Evolutionary conservation across 2,888 invertebrate species (phyloP), one percentile per base, ranked within the genome.

Genomic region (Sphaerophoria taeniata): DNA sequence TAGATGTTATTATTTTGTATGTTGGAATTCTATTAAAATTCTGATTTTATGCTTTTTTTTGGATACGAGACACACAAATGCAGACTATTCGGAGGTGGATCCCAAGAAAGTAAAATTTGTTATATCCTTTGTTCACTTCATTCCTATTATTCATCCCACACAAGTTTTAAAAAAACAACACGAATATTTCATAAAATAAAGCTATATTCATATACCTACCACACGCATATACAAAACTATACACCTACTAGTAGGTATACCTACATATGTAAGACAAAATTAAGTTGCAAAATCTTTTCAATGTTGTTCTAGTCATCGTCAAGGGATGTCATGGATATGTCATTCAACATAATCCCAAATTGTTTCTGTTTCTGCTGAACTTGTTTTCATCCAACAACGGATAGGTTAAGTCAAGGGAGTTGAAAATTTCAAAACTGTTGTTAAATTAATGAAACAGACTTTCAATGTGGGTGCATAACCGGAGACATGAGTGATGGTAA

Each of bases 321-420:
- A 63, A 14, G 39, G 71, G 14, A 63, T 56, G 55, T 45, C 70
- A 53, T 61, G 45, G 45, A 63, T 47, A 70, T 69, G 63, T 56
- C 61, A 43, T 74, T 61, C 9, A 51, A 55, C 45, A 76, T 55
- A 60, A 60, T 55, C 71, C 47, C 14, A 63, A 63, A 63, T 33
- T 47, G 47, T 49, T 63, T 47, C n/a, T n/a, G n/a, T n/a, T n/a
- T n/a, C 45, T 49, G 12, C 34, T 49, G 5, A 33, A 33, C 61
- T 63, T 63, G 63, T 63, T 63, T 11, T 14, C 45, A 34, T 47
- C 47, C 33, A 1, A 14, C 43, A 14, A 33, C 33, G 47, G 3
- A 24, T 24, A 24, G 47, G 11, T 49, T 63, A 47, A 16, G 3
- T 1, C 2, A n/a, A 16, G 47, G 47, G 45, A 43, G 31, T 61